phyloP scores from a whole-genome alignment of 2,888 invertebrate genomes.

The Axea sp. region DNA sequence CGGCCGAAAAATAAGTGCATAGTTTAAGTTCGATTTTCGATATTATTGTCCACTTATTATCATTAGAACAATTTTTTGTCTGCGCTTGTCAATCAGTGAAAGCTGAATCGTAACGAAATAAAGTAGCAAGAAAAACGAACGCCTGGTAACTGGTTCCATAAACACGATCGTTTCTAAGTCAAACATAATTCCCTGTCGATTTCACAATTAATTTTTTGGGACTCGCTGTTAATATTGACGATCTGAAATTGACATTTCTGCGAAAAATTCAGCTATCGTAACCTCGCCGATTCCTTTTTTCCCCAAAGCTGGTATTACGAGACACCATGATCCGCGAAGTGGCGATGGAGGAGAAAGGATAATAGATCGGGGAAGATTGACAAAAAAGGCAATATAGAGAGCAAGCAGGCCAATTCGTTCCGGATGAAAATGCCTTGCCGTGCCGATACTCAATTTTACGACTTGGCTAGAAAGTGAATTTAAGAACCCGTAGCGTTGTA shows the following conservation, averaged over 20 bases:
- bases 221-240: constrained; percentile 7
- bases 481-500: constrained; percentile 61
- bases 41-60: constrained; percentile 43
- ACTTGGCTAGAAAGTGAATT: constrained; percentile 76
- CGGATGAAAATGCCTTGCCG: constrained; percentile 65
- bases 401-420: constrained; percentile 66
- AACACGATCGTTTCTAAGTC: constrained; percentile 41
- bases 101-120: constrained; percentile 35
- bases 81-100: constrained; percentile 36
- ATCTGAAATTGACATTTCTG: constrained; percentile 17
- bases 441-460: constrained; percentile 70
- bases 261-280: constrained; percentile 28
- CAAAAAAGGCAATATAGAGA: constrained; percentile 61
- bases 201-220: constrained; percentile 19
- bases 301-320: constrained; percentile 42
- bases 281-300: constrained; percentile 10
- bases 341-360: constrained; percentile 56
- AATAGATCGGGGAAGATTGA: constrained; percentile 44
- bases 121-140: constrained; percentile 23
- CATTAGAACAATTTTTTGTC: constrained; percentile 21
- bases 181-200: constrained; percentile 29
- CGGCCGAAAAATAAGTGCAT: constrained; percentile 24
- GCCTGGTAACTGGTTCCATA: constrained; percentile 50
- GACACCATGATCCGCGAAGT: constrained; percentile 45
- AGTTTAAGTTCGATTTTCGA: constrained; percentile 61